A percentile compares a stretch with the other conserved stretches of the same genome.
Evolutionary conservation across 1,140 invertebrate genomes (phyloP).

Genomic region (Anadara kagoshimensis): DNA sequence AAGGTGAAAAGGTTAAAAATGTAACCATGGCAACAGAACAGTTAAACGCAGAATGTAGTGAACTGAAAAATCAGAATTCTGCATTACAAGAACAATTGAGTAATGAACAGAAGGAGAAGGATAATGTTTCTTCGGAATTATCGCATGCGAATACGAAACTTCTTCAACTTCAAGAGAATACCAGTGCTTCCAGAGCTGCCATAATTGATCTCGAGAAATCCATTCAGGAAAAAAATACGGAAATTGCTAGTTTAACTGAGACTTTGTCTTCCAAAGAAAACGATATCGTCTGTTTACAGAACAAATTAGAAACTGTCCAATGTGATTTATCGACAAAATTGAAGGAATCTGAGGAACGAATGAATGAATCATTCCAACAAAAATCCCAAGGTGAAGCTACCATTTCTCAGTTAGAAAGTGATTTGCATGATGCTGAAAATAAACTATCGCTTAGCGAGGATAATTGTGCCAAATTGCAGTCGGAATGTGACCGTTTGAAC

Average conservation of each 20-base stretch:
- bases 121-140: conserved; percentile 58
- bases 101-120: conserved; percentile 49
- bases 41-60: conserved; percentile 4
- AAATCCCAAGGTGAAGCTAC: too few species aligned
- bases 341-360: conserved; percentile 2
- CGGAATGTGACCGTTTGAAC: conserved; percentile 25
- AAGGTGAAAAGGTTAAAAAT: conserved; percentile 43
- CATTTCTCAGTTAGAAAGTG: neutral
- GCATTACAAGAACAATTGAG: conserved; percentile 14
- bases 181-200: conserved; percentile 45
- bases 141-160: conserved; percentile 63
- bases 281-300: neutral
- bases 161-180: conserved; percentile 58
- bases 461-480: conserved; percentile 5
- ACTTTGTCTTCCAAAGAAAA: too few species aligned
- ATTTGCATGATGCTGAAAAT: conserved; percentile 20
- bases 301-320: neutral
- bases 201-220: conserved; percentile 59
- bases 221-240: conserved; percentile 46
- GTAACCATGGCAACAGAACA: conserved; percentile 16
- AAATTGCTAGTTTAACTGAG: neutral
- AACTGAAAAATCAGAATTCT: neutral
- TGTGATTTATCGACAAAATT: conserved; percentile 2
- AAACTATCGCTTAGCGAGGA: conserved; percentile 21
- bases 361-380: neutral